phyloP scores from a whole-genome alignment of 2,113 vertebrate species.

The Capreolus pygargus region DNA sequence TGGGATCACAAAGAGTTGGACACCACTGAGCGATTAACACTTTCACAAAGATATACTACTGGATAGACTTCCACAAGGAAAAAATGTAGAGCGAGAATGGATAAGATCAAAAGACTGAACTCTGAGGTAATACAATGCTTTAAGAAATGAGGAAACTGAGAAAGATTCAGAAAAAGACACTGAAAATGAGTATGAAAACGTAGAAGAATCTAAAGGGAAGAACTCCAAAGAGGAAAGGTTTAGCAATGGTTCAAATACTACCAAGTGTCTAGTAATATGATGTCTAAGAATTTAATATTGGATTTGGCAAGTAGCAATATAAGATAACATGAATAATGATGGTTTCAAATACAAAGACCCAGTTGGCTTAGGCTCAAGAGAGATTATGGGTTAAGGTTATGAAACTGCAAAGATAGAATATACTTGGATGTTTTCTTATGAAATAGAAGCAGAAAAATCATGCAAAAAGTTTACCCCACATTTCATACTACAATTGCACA shows the following conservation, averaged over 20 bases:
- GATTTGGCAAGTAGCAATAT: neutral
- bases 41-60: neutral
- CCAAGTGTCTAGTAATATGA: neutral
- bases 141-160: neutral
- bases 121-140: neutral
- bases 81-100: neutral
- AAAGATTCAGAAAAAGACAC: neutral
- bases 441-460: neutral
- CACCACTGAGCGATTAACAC: neutral
- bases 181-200: neutral
- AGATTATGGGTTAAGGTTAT: neutral
- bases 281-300: neutral
- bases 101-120: neutral
- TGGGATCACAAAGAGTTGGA: accelerated
- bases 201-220: neutral
- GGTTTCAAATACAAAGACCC: neutral
- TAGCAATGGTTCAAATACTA: neutral
- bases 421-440: neutral
- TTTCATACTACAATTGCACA: neutral
- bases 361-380: neutral
- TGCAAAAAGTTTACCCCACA: neutral
- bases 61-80: neutral
- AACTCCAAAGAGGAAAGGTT: neutral
- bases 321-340: neutral
- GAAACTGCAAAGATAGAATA: neutral